These are phyloP conservation scores for Bambusicola thoracicus DNA, from an alignment of 2,113 vertebrate species.

Conservation along the genomic window DNA sequence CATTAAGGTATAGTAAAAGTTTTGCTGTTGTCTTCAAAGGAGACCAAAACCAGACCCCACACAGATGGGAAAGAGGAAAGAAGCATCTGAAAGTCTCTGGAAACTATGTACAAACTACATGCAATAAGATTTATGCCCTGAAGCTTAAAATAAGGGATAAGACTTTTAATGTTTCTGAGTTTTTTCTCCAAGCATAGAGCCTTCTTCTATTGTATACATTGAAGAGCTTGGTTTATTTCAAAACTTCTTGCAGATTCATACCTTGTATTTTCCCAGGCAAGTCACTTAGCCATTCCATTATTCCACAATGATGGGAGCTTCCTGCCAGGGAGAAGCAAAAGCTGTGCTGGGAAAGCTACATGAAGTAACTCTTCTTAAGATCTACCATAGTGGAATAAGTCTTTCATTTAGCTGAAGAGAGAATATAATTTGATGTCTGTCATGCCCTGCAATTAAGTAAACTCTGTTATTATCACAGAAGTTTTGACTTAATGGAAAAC, in stretches of 20 bases:
- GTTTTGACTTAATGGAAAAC: neutral
- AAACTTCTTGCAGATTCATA: neutral
- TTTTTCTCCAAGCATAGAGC: neutral
- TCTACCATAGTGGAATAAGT: neutral
- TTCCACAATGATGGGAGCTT: neutral
- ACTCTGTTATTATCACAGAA: neutral
- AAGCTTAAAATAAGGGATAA: neutral
- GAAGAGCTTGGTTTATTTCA: neutral
- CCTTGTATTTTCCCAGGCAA: neutral
- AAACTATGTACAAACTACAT: neutral
- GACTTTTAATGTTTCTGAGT: neutral
- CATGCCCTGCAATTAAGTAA: neutral
- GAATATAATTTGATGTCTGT: neutral
- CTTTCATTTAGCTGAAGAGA: neutral
- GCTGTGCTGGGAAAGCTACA: neutral
- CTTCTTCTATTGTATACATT: neutral
- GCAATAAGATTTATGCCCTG: neutral
- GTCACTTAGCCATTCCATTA: neutral
- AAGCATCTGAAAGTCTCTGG: neutral
- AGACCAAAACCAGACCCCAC: neutral
- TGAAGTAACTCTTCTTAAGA: neutral
- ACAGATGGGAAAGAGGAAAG: neutral
- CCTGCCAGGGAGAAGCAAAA: neutral
- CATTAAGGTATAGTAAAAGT: neutral
- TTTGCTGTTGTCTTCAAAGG: neutral